Evolutionary conservation across 2,888 invertebrate genomes (phyloP).

Genomic region (Pterostichus niger): DNA sequence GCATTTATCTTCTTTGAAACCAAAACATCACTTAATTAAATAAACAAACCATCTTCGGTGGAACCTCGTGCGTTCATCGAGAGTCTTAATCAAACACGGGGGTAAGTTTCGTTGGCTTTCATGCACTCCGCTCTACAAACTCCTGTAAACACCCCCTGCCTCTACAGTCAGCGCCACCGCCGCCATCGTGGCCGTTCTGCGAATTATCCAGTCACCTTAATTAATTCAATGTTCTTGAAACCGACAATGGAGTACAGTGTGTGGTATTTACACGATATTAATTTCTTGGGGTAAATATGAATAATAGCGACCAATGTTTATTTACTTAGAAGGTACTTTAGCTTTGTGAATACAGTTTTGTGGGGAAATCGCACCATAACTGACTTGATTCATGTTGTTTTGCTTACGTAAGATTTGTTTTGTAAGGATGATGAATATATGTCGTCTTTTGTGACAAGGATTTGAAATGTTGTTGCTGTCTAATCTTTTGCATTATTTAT

Average conservation of each 20-base stretch:
- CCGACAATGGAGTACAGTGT: constrained; percentile 59
- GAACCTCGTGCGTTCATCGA: constrained; percentile 42
- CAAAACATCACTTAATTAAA: constrained; percentile 16
- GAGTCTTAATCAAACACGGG: constrained; percentile 60
- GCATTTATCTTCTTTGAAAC: no score
- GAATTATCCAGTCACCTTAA: constrained; percentile 64
- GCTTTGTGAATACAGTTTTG: constrained; percentile 30
- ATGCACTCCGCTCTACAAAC: neutral
- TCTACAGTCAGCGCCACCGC: neutral
- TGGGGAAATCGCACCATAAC: no score
- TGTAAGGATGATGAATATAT: constrained; percentile 26
- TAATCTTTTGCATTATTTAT: constrained; percentile 1
- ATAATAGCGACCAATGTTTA: constrained; percentile 54
- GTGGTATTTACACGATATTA: constrained; percentile 65
- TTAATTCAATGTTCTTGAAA: constrained; percentile 65
- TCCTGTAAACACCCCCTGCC: constrained; percentile 14
- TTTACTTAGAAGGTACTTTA: constrained; percentile 47
- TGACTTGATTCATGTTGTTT: neutral
- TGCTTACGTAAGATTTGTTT: constrained; percentile 11
- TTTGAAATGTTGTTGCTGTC: neutral
- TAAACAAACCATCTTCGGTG: constrained; percentile 34
- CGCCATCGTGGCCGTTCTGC: constrained; percentile 23
- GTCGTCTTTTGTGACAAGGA: neutral
- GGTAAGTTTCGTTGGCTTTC: constrained; percentile 32
- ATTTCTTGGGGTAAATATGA: constrained; percentile 64